Evolutionary conservation across 2,888 invertebrate genomes (phyloP).

Genomic region (Dicyrtomina minuta): DNA sequence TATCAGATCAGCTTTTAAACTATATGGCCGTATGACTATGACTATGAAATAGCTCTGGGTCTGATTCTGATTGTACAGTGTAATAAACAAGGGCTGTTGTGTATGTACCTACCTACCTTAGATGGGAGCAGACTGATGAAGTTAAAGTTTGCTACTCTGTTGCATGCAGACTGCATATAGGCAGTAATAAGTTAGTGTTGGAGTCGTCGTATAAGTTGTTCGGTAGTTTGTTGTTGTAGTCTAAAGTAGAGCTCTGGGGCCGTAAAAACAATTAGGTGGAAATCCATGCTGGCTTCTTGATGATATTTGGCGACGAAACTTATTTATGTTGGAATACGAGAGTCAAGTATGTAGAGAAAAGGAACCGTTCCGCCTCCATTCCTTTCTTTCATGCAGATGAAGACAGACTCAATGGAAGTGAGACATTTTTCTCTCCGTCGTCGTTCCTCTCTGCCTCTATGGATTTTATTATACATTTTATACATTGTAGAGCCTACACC

Average conservation of each 20-base stretch:
- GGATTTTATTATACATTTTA: not conserved
- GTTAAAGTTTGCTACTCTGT: no score
- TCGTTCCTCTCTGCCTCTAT: not conserved
- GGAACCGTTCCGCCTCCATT: slow-evolving; percentile 25
- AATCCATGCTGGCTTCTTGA: slow-evolving; percentile 21
- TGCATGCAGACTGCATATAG: no score
- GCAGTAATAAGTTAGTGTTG: no score
- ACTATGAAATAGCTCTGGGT: no score
- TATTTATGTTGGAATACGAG: slow-evolving; percentile 20
- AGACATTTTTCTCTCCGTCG: slow-evolving; percentile 5
- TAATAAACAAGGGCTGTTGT: no score
- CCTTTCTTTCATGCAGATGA: slow-evolving; percentile 23
- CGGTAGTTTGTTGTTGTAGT: not conserved
- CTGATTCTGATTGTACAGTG: no score
- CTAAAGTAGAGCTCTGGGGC: slow-evolving; percentile 23
- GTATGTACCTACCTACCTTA: no score
- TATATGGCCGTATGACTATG: no score
- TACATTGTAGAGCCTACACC: no score
- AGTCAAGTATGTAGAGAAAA: slow-evolving; percentile 16
- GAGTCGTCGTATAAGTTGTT: not conserved
- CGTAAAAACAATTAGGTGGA: slow-evolving; percentile 31
- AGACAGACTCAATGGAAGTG: slow-evolving; percentile 14
- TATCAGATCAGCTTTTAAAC: no score
- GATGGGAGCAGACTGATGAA: no score
- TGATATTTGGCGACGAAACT: slow-evolving; percentile 27